Evolutionary conservation across 2,888 invertebrate species (phyloP), one percentile per base, ranked within the genome.

Genomic region (Heliconius aoede): DNA sequence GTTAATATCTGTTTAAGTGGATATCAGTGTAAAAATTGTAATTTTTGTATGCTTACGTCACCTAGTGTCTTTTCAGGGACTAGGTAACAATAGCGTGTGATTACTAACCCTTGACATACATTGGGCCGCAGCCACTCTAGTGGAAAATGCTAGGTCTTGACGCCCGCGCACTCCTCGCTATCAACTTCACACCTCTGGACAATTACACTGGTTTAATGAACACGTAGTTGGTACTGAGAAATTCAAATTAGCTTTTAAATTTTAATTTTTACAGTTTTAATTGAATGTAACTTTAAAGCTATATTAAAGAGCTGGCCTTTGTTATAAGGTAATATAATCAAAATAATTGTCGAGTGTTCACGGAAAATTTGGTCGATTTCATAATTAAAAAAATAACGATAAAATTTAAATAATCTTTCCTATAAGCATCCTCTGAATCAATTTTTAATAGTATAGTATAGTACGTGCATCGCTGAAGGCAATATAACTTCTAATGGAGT

Each of bases 101-200:
- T 92, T 93, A 93, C 85, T 87, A 90, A 91, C 92, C 93, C 93
- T 94, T 94, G 94, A 94, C 94, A 93, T 80, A 92, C 91, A 90
- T 91, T 89, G 86, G 87, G 82, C 85, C 85, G 88, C 89, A 85
- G 86, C 88, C 91, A 90, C 90, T 93, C 91, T 92, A 91, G 85
- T 91, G 92, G 91, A 93, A 93, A 93, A 91, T 89, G 88, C 89
- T 91, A 90, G 89, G 89, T 90, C 90, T 92, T 85, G 83, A 84
- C 87, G 88, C 88, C 86, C 85, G 87, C 87, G 82, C 81, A 81
- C 83, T 79, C 79, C 80, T 81, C 82, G 80, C 83, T 84, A 86
- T 84, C 84, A 85, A 81, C 83, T 81, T 82, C 81, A 80, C 82
- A 80, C 80, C 80, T 82, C 81, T 78, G 83, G 84, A 82, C 86